Evolutionary conservation across 2,113 vertebrate species (phyloP), one percentile per base, ranked within the genome.

Genomic region (Orycteropus afer): DNA sequence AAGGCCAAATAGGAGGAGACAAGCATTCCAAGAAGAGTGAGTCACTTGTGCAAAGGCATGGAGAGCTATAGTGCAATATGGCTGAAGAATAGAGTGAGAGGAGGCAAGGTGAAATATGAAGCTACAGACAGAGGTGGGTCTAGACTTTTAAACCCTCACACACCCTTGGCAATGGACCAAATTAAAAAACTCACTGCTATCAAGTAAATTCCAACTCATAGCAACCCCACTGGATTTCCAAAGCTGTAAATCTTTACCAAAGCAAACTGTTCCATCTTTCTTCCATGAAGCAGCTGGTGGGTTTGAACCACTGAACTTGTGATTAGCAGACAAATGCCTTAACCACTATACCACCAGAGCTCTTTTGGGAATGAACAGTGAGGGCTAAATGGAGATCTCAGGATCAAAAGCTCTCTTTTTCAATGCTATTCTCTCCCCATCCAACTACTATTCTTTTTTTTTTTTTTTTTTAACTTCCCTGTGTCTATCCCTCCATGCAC

Each of bases 51-150:
- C 27, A 45, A 51, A 74, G 63, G 61, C 45, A 37, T 10, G 14
- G 73, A 42, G 71, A 45, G 25, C 47, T 25, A 0, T 7, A 14
- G 45, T 42, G 67, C 45, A n/a, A 23, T 1, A 8, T 1, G 7
- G 23, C 59, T 77, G 20, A 55, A 77, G 45, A 63, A 10, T 0
- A 65, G 29, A 65, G 5, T 17, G 53, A 40, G 4, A n/a, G 47
- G 11, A 42, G 6, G 8, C 0, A 0, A 5, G 7, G 29, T 40
- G 5, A 59, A 51, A 86, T 1, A 14, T 0, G 11, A 47, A 42
- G 27, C 12, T 18, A 6, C 59, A 13, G n/a, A 22, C 7, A 23
- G 76, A 53, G 13, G 17, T 49, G 61, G 67, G 32, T 14, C 67
- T 27, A 27, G 57, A 47, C 18, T 23, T 7, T 57, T 5, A 57